phyloP scores from a whole-genome alignment of 2,888 invertebrate species.

The Serripes groenlandicus region DNA sequence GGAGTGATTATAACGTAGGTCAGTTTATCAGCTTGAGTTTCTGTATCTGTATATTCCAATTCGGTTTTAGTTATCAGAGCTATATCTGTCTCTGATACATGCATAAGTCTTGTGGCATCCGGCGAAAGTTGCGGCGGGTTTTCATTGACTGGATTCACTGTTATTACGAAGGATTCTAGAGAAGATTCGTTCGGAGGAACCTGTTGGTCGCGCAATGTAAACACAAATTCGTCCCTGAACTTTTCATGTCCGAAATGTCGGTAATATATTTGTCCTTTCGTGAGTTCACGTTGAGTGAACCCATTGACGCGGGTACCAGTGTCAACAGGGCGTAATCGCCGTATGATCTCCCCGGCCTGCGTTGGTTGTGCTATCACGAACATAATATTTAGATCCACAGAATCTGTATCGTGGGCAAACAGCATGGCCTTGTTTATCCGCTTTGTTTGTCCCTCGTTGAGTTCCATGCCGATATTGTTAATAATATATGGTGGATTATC shows the following conservation, averaged over 20 bases:
- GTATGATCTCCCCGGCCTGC: constrained; percentile 81
- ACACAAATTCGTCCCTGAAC: constrained; percentile 82
- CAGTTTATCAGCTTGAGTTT: constrained; percentile 80
- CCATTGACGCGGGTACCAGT: constrained; percentile 79
- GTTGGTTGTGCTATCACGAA: constrained; percentile 83
- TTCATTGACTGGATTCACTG: constrained; percentile 82
- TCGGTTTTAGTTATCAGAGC: constrained; percentile 81
- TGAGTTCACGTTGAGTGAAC: constrained; percentile 84
- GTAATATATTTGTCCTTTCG: constrained; percentile 85
- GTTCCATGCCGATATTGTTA: constrained; percentile 83
- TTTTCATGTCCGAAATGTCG: constrained; percentile 83
- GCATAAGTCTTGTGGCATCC: constrained; percentile 79
- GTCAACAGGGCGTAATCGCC: constrained; percentile 78
- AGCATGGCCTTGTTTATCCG: constrained; percentile 79
- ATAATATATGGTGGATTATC: constrained; percentile 84
- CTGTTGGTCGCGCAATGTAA: constrained; percentile 83
- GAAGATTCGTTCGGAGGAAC: constrained; percentile 85
- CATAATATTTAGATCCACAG: constrained; percentile 81
- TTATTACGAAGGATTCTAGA: constrained; percentile 80
- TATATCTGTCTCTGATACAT: constrained; percentile 83
- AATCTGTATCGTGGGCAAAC: constrained; percentile 84
- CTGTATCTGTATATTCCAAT: constrained; percentile 84
- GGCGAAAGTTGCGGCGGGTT: constrained; percentile 84
- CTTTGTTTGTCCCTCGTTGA: constrained; percentile 83
- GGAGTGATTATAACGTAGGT: constrained; percentile 84